Conservation (phyloP, 1,140 invertebrate species). For the Sminthurinus signatus region DNA sequence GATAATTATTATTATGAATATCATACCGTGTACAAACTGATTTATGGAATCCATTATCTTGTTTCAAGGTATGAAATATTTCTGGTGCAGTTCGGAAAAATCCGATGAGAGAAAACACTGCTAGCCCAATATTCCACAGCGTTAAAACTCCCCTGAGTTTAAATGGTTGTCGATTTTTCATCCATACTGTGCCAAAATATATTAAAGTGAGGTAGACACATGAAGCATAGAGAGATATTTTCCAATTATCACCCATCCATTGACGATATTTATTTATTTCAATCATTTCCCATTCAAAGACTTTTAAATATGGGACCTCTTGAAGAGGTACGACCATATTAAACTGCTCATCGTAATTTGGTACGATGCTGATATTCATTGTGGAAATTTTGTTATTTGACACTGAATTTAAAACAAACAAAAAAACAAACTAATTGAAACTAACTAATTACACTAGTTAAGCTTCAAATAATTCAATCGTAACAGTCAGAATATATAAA, state of each 20-base stretch:
- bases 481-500: too few relatives aligned
- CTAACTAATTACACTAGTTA: too few relatives aligned
- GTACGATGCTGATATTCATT: too few relatives aligned
- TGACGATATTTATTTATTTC: constrained; percentile 7
- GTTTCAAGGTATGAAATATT: constrained; percentile 1
- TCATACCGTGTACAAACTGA: constrained; percentile 9
- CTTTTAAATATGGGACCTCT: constrained; percentile 24
- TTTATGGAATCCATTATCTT: constrained; percentile 2
- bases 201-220: constrained; percentile 20
- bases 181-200: constrained; percentile 4
- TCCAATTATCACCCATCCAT: constrained; percentile 24
- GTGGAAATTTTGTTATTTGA: too few relatives aligned
- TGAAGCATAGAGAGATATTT: constrained; percentile 12
- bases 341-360: too few relatives aligned
- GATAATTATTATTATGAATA: too few relatives aligned
- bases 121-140: constrained; percentile 6
- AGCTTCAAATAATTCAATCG: too few relatives aligned
- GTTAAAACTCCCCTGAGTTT: neutral
- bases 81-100: constrained; percentile 20
- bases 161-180: constrained; percentile 18
- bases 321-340: neutral
- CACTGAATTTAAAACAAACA: too few relatives aligned
- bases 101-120: constrained; percentile 4
- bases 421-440: too few relatives aligned
- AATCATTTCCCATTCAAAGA: constrained; percentile 10